Percentiles rank a stretch among this genome's conserved stretches.
Conservation (phyloP, 2,888 invertebrate species). For the Rhyacophila evoluta region DNA sequence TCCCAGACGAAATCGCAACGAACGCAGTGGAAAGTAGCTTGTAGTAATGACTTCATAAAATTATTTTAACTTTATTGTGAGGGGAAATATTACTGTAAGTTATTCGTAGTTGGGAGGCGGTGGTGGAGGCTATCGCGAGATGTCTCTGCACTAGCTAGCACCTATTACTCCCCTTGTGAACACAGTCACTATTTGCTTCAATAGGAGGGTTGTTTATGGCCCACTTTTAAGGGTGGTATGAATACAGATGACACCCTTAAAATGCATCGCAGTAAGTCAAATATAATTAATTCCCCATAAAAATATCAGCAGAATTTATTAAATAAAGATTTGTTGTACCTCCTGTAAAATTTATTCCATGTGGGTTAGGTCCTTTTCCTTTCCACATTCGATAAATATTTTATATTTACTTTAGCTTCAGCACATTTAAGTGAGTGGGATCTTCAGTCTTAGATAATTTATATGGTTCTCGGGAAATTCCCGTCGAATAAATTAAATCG, state of each 20-base stretch:
- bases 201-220: neutral
- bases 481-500: too few species aligned
- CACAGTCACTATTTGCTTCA: neutral
- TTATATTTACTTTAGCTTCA: too few species aligned
- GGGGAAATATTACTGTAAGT: neutral
- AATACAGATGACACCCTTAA: neutral
- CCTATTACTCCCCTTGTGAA: neutral
- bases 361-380: too few species aligned
- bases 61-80: slow-evolving; percentile 13
- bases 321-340: too few species aligned
- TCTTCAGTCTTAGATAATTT: too few species aligned
- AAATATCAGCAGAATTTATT: too few species aligned
- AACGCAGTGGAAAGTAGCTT: neutral
- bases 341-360: too few species aligned
- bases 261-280: too few species aligned
- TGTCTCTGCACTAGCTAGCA: neutral
- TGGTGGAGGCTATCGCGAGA: neutral
- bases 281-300: too few species aligned
- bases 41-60: slow-evolving; percentile 23
- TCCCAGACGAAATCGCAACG: neutral
- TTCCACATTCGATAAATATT: too few species aligned
- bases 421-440: too few species aligned
- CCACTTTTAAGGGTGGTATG: neutral
- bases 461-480: too few species aligned
- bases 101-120: neutral